Base-by-base conservation (phyloP, 2,797 vertebrate species). In the Adelosebastes latens region DNA sequence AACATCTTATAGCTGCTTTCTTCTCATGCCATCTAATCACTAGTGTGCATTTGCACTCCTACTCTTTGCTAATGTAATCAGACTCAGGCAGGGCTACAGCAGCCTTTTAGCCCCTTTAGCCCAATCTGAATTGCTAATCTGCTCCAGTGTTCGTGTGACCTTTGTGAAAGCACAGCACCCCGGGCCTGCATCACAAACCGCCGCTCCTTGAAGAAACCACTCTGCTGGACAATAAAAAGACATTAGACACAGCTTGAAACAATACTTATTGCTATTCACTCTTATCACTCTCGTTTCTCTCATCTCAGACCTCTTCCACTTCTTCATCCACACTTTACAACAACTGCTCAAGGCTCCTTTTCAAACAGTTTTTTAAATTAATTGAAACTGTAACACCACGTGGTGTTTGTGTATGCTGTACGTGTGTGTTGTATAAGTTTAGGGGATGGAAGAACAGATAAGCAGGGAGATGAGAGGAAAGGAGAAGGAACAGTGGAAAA, bases 61-160 rank as follows among this genome's bases (percentile, higher is more conserved):
- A 82, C 81, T 84, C 72, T 83, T 80, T 85, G 84, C 85, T 94
- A 94, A 95, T 93, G 89, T 87, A 93, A 94, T 95, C 94, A 93
- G 91, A 93, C 88, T 87, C 70, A 87, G 89, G 85, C 88, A 91
- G 86, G 84, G 85, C 87, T 72, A 89, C 88, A 88, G 83, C 83
- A 92, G 92, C 89, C 88, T 91, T 94, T 95, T 92, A 94, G 93
- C 86, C 90, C 91, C 87, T 94, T 94, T 92, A 89, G 92, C 83
- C 81, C 85, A 88, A 93, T 95, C 92, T 94, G 93, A 94, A 95
- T 94, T 93, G 90, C 94, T 94, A 94, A 95, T 95, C 87, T 86
- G 62, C 88, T 90, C 91, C 91, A 85, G 82, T 88, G 90, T 93
- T 93, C 72, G 42, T 86, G 77, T 95, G 94, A 95, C 95, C 95